Percentiles rank a stretch among this genome's conserved stretches.
Conservation (phyloP, 2,113 vertebrate genomes). For the Corythoichthys intestinalis region DNA sequence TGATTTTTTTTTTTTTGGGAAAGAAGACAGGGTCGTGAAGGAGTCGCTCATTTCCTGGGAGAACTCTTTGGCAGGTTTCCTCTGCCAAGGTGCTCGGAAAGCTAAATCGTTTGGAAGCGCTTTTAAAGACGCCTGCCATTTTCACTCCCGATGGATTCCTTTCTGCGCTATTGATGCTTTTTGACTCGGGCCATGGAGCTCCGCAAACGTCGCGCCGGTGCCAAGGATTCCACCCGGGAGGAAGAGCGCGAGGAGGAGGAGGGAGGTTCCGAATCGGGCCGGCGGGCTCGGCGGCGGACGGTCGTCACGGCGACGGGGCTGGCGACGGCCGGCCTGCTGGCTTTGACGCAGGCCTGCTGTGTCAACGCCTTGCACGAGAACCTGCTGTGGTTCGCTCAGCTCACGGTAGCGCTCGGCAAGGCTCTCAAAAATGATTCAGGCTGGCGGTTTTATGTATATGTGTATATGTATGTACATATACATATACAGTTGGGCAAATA, state of each 20-base stretch:
- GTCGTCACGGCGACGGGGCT: slow-evolving; percentile 65
- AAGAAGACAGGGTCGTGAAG: slow-evolving; percentile 35
- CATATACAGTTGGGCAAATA: no score
- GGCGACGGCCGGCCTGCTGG: slow-evolving; percentile 43
- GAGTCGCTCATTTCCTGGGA: slow-evolving; percentile 47
- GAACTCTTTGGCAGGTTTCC: slow-evolving; percentile 48
- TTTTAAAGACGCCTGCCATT: slow-evolving; percentile 29
- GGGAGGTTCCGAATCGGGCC: slow-evolving; percentile 24
- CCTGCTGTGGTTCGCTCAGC: slow-evolving; percentile 72
- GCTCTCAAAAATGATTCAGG: neutral
- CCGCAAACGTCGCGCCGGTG: slow-evolving; percentile 47
- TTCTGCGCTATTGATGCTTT: slow-evolving; percentile 17
- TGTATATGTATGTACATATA: no score
- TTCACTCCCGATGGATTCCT: slow-evolving; percentile 39
- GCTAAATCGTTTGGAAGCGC: slow-evolving; percentile 57
- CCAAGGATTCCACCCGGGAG: neutral
- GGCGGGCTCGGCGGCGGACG: slow-evolving; percentile 27
- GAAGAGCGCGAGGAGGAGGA: neutral
- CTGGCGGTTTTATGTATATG: no score
- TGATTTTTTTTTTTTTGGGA: neutral
- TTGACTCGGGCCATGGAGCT: slow-evolving; percentile 49
- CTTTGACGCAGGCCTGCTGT: slow-evolving; percentile 59
- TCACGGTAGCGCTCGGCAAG: slow-evolving; percentile 48
- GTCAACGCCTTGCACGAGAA: slow-evolving; percentile 68
- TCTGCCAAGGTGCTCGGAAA: slow-evolving; percentile 54